phyloP scores from a whole-genome alignment of 1,140 invertebrate species.

The Drosophila miranda region DNA sequence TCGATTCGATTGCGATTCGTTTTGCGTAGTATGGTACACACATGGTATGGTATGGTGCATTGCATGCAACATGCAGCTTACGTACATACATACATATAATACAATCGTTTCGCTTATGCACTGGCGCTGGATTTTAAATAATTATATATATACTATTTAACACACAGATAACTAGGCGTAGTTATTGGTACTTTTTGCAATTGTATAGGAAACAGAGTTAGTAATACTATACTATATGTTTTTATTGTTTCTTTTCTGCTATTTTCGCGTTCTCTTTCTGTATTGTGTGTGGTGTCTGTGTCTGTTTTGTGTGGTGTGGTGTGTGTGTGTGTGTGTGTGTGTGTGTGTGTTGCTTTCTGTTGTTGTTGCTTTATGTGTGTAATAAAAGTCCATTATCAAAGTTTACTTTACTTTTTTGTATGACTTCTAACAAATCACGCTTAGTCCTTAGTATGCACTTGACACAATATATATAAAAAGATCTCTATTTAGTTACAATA shows the following conservation, averaged over 20 bases:
- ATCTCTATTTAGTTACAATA: conserved; percentile 65
- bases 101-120: conserved; percentile 72
- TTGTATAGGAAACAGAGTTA: conserved; percentile 77
- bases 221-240: conserved; percentile 38
- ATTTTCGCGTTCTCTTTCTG: conserved; percentile 51
- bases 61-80: conserved; percentile 44
- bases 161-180: conserved; percentile 69
- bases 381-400: conserved; percentile 77
- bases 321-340: background rate
- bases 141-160: conserved; percentile 54
- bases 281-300: conserved; percentile 27
- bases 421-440: conserved; percentile 76
- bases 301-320: conserved; percentile 13
- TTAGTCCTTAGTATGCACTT: conserved; percentile 62
- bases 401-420: conserved; percentile 52
- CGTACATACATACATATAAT: conserved; percentile 72
- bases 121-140: conserved; percentile 68
- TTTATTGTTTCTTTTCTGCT: too few species aligned
- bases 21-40: conserved; percentile 16
- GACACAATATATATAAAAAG: conserved; percentile 70
- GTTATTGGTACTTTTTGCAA: conserved; percentile 76
- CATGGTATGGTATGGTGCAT: conserved; percentile 32
- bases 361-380: conserved; percentile 49
- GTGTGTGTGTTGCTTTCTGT: background rate
- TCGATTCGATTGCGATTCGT: conserved; percentile 31